Percentiles rank a stretch among this genome's conserved stretches.
Conservation (phyloP, 2,797 vertebrate genomes). For the Mormyrus hasselquistii region DNA sequence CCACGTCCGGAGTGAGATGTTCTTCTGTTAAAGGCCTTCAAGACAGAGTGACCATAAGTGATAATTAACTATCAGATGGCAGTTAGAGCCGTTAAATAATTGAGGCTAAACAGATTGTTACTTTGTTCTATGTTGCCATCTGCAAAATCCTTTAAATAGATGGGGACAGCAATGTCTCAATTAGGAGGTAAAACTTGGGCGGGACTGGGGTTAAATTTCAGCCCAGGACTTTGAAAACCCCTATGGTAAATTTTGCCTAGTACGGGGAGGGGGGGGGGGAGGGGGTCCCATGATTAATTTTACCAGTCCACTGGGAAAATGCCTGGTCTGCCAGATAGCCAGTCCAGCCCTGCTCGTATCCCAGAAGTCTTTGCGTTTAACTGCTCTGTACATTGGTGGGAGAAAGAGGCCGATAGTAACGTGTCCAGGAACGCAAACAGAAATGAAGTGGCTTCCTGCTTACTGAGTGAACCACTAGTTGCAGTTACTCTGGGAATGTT, state of each 20-base stretch:
- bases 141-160: neutral
- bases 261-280: too few relatives aligned
- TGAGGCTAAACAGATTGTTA: neutral
- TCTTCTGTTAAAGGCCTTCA: neutral
- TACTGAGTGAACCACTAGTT: neutral
- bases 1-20: slow-evolving; percentile 60
- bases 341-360: neutral
- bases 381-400: neutral
- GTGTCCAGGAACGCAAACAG: neutral
- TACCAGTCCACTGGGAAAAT: neutral
- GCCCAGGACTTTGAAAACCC: neutral
- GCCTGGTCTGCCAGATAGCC: neutral
- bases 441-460: neutral
- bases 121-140: neutral
- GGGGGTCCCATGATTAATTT: neutral
- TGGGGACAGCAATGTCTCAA: neutral
- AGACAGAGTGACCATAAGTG: neutral
- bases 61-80: neutral
- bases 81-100: neutral
- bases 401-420: neutral
- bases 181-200: neutral
- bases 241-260: neutral
- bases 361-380: neutral
- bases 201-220: neutral
- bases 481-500: neutral